phyloP scores from a whole-genome alignment of 64 coral and sea anemone genomes.

The Porites australiensis region DNA sequence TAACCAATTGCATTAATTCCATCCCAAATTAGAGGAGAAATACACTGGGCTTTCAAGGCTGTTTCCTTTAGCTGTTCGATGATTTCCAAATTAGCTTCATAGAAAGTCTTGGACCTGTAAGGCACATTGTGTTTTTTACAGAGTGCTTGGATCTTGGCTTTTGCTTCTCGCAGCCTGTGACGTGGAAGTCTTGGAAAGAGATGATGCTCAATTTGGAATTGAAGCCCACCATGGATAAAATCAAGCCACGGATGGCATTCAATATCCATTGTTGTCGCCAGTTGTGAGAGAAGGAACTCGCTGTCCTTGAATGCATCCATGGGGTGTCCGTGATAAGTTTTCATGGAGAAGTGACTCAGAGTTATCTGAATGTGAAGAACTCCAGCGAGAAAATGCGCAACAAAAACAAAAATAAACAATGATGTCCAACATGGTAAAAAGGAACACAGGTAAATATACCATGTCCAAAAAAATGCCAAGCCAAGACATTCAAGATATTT shows the following conservation, averaged over 20 bases:
- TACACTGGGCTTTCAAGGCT: slow-evolving; percentile 79
- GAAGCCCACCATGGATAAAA: slow-evolving; percentile 94
- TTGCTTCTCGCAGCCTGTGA: slow-evolving; percentile 77
- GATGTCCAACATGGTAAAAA: slow-evolving; percentile 79
- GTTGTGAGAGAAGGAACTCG: slow-evolving; percentile 81
- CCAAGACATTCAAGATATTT: slow-evolving; percentile 75
- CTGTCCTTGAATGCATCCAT: slow-evolving; percentile 75
- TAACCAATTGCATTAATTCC: slow-evolving; percentile 92
- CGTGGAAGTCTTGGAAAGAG: slow-evolving; percentile 91
- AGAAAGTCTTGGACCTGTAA: slow-evolving; percentile 87
- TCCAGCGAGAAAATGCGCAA: slow-evolving; percentile 94
- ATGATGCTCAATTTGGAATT: slow-evolving; percentile 99
- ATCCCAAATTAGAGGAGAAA: slow-evolving; percentile 93
- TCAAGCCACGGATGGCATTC: slow-evolving; percentile 88
- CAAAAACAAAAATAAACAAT: slow-evolving; percentile 76
- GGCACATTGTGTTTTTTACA: slow-evolving; percentile 86
- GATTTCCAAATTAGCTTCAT: slow-evolving; percentile 88
- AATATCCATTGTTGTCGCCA: slow-evolving; percentile 93
- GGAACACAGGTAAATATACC: slow-evolving; percentile 89
- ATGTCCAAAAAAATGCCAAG: slow-evolving; percentile 91
- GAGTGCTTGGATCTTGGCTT: slow-evolving; percentile 67
- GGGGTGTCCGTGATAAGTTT: slow-evolving; percentile 91
- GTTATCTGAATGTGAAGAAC: slow-evolving; percentile 96
- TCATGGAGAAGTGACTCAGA: slow-evolving; percentile 96
- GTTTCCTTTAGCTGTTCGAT: slow-evolving; percentile 78